These are phyloP conservation scores for Limnodromus scolopaceus DNA, from an alignment of 2,797 vertebrate species.

Conservation along the genomic window DNA sequence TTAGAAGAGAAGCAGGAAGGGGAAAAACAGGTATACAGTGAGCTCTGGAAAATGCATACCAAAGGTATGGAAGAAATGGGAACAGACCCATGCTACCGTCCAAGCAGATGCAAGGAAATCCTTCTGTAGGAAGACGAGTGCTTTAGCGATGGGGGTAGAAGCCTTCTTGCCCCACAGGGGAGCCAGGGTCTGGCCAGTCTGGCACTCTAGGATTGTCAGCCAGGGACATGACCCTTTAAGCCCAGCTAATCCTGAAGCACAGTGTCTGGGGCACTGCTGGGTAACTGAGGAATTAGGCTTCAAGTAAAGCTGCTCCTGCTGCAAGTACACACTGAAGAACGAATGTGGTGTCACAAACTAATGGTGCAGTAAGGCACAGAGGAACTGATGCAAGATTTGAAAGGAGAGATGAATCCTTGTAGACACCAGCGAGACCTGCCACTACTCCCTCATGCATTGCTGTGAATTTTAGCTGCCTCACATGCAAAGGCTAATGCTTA, in stretches of 20 bases:
- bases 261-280: slow-evolving; percentile 18
- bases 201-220: background rate
- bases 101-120: background rate
- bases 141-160: background rate
- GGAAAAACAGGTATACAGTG: background rate
- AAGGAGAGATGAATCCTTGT: background rate
- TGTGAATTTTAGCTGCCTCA: background rate
- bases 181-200: background rate
- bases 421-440: background rate
- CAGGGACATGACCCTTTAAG: background rate
- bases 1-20: background rate
- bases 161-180: background rate
- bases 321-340: background rate
- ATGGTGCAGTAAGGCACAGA: rapidly evolving
- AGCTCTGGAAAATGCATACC: background rate
- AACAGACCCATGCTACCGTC: background rate
- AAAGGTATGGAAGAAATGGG: background rate
- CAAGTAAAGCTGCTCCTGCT: background rate
- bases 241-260: background rate
- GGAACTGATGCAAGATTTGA: background rate
- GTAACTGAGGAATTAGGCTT: background rate
- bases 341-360: background rate
- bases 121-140: background rate
- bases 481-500: background rate
- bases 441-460: background rate